Evolutionary conservation across 37 sponge, comb jelly and placozoan species (phyloP).

Genomic region (Halisarca cf. caerulea): DNA sequence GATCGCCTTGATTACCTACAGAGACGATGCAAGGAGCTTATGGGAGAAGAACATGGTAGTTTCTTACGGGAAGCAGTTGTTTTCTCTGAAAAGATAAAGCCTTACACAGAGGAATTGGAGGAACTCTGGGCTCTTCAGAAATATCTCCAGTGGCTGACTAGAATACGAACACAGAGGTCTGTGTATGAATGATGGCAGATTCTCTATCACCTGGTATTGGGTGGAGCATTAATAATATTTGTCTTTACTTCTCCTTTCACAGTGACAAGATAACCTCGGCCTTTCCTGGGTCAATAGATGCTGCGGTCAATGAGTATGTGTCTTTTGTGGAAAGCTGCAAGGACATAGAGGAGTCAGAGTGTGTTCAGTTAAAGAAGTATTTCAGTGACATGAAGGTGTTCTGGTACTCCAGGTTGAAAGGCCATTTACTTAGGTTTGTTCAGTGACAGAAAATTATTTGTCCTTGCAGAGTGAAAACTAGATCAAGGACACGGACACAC

Average conservation of each 20-base stretch:
- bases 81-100: background rate
- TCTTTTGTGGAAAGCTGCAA: no score
- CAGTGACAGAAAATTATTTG: no score
- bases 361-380: no score
- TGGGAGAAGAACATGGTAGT: background rate
- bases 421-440: background rate
- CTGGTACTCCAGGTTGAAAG: background rate
- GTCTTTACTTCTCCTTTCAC: background rate
- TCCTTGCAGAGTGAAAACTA: no score
- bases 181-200: no score
- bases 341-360: no score
- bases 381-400: no score
- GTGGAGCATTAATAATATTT: background rate
- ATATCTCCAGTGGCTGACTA: slow-evolving; percentile 49
- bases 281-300: no score
- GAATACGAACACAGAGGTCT: slow-evolving; percentile 11
- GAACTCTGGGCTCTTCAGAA: slow-evolving; percentile 25
- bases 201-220: no score
- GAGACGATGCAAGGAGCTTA: background rate
- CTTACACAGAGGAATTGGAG: slow-evolving; percentile 3
- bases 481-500: no score
- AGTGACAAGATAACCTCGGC: no score
- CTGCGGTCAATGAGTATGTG: no score
- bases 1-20: background rate
- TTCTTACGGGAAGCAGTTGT: background rate